A percentile compares a stretch with the other conserved stretches of the same genome.
Evolutionary conservation across 1,140 invertebrate species (phyloP).

Genomic region (Lordiphosa collinella): DNA sequence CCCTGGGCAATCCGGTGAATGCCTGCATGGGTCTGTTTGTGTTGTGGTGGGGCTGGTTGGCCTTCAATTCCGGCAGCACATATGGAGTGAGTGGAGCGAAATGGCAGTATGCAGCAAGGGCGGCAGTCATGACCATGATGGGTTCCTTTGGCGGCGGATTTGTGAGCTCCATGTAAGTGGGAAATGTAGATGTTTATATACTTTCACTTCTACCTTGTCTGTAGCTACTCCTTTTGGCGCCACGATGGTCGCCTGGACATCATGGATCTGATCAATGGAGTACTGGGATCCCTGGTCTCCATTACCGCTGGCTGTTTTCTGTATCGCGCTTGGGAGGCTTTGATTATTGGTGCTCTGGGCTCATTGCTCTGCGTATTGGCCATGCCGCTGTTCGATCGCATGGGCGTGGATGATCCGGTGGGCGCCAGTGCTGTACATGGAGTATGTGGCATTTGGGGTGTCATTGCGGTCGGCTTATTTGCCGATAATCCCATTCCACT

Average conservation of each 20-base stretch:
- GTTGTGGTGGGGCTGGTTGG: constrained; percentile 96
- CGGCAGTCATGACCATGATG: constrained; percentile 93
- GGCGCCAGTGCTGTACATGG: constrained; percentile 94
- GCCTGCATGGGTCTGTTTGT: constrained; percentile 95
- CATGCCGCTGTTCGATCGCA: constrained; percentile 87
- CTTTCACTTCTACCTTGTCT: no score
- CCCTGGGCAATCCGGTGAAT: constrained; percentile 93
- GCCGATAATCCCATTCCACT: constrained; percentile 91
- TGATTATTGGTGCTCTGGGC: constrained; percentile 91
- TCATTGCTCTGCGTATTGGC: constrained; percentile 85
- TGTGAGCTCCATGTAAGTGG: constrained; percentile 85
- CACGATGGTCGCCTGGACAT: constrained; percentile 89
- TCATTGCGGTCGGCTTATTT: constrained; percentile 93
- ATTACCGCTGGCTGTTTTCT: constrained; percentile 96
- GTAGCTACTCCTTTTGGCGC: constrained; percentile 83
- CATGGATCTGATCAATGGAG: constrained; percentile 92
- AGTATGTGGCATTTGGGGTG: constrained; percentile 86
- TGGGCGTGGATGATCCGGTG: constrained; percentile 94
- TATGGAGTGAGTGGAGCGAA: constrained; percentile 86
- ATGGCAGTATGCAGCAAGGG: constrained; percentile 90
- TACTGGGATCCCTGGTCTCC: constrained; percentile 91
- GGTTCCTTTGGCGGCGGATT: constrained; percentile 93
- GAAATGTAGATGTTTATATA: no score
- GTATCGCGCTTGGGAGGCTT: constrained; percentile 91
- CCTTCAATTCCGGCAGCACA: constrained; percentile 95